phyloP scores from a whole-genome alignment of 2,113 vertebrate genomes.

The Mastomys coucha region DNA sequence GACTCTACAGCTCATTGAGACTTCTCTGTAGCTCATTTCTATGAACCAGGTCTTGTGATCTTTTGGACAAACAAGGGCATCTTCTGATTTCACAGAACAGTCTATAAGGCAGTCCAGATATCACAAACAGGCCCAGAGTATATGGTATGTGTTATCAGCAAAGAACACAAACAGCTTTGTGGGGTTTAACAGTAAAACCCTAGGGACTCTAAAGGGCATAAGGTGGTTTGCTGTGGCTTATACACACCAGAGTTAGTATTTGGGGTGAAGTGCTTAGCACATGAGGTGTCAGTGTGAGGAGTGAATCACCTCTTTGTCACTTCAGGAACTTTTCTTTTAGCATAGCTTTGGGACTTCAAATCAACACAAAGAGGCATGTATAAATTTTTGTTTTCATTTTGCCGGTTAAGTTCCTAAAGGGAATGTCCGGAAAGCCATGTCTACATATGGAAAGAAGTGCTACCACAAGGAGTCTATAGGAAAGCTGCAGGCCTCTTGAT shows the following conservation, averaged over 20 bases:
- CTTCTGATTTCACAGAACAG: slow-evolving; percentile 52
- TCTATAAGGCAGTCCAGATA: background rate
- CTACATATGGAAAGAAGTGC: background rate
- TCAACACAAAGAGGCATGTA: background rate
- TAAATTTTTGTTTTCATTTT: background rate
- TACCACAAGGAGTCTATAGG: background rate
- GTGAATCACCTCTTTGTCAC: background rate
- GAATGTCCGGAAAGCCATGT: background rate
- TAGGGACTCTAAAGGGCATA: background rate
- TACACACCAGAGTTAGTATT: background rate
- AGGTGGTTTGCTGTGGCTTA: background rate
- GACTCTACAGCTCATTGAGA: background rate
- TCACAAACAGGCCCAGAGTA: background rate
- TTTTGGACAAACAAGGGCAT: background rate
- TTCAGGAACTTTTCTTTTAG: background rate
- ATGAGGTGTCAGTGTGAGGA: background rate
- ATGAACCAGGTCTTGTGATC: background rate
- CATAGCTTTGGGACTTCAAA: background rate
- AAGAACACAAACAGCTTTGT: background rate
- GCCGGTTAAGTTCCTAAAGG: background rate
- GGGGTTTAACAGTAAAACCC: background rate
- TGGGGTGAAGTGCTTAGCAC: background rate
- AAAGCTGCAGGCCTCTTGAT: background rate
- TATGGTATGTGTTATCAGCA: background rate
- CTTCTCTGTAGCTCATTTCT: slow-evolving; percentile 4